Base-by-base conservation (phyloP, 2,113 vertebrate species). In the Hippoglossus stenolepis region DNA sequence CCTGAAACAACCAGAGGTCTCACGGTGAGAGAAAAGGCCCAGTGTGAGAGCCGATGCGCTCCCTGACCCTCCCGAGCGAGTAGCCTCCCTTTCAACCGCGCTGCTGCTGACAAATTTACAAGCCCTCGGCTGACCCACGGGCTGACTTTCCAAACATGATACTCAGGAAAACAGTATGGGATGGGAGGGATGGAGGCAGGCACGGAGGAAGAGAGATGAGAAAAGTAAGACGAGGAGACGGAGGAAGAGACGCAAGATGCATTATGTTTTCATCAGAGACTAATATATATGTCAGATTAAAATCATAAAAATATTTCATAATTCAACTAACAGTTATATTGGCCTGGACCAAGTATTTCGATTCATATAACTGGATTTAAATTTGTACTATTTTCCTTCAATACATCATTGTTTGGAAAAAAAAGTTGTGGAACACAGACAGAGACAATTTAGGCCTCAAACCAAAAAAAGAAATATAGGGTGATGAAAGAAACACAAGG, bases 1-100 rank as follows among this genome's bases (percentile, higher is more conserved):
- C 92, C 95, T 96, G 95, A 96, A 96, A 96, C 95, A 96, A 95
- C 94, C 82, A 81, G 9, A 15, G 77, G 74, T 14, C 66, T 74
- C 62, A n/a, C 65, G 63, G 80, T 60, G 72, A 88, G 85, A 82
- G 94, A 95, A 93, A 28, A 57, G 94, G 95, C 93, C 94, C 95
- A 93, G 91, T 91, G 82, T 70, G 72, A 88, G 79, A 62, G 12
- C 70, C 43, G 63, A 76, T 53, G 84, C 71, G 83, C 77, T 23
- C 83, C 51, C 51, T 83, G 84, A 92, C 82, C 88, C 86, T 86
- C 70, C 86, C 7, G 31, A 83, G 73, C 83, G 83, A 79, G 87
- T 68, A 81, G 89, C 91, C 89, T 94, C 95, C 91, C 94, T 95
- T 95, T 94, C 90, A 93, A 94, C 90, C 88, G 87, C 77, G 63